Conservation (phyloP, 2,888 invertebrate genomes). For the Lepidochrysops patricia region DNA sequence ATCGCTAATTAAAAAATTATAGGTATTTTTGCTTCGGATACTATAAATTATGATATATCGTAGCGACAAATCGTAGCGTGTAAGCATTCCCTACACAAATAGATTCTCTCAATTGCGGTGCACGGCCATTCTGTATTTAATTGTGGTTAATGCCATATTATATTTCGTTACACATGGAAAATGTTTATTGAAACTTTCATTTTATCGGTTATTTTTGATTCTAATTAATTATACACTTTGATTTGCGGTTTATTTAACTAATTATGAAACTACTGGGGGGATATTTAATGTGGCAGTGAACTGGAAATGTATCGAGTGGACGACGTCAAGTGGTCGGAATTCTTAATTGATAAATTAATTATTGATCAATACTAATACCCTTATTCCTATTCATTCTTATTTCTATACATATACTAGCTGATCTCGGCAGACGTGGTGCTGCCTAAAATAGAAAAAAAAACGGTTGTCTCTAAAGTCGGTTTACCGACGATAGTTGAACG, state of each 20-base stretch:
- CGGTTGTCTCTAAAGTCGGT: too few species aligned
- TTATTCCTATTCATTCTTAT: too few species aligned
- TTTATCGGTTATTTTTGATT: slow-evolving; percentile 4
- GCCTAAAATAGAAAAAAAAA: too few species aligned
- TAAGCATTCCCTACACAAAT: neutral
- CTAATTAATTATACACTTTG: neutral
- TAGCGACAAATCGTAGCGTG: neutral
- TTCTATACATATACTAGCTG: too few species aligned
- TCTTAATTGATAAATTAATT: neutral
- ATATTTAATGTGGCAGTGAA: neutral
- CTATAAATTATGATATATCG: too few species aligned
- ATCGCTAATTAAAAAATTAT: too few species aligned
- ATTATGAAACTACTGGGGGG: neutral
- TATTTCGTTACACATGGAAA: neutral
- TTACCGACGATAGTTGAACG: too few species aligned
- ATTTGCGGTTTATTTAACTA: neutral
- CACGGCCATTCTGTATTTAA: slow-evolving; percentile 7
- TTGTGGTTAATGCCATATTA: neutral
- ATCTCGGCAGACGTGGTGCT: too few species aligned
- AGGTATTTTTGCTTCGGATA: too few species aligned
- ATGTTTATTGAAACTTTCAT: neutral
- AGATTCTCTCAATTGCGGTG: slow-evolving; percentile 8
- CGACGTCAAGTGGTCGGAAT: neutral
- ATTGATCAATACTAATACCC: neutral
- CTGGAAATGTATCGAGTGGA: neutral